Percentiles rank a stretch among this genome's conserved stretches.
These are phyloP conservation scores for Siniperca knerii DNA, from an alignment of 2,113 vertebrate species.

Conservation along the genomic window DNA sequence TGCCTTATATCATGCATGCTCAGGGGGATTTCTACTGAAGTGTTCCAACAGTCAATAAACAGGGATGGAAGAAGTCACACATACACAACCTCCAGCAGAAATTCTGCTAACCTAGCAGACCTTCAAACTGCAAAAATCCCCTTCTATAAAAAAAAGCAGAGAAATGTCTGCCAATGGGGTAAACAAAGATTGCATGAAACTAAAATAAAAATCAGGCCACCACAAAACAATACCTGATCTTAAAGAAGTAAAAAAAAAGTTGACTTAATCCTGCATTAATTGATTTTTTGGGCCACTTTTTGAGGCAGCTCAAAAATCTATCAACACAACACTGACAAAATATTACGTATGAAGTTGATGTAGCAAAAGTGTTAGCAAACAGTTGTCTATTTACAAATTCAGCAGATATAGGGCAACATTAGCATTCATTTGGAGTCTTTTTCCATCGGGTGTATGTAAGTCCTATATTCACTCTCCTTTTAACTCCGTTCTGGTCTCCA, in stretches of 20 bases:
- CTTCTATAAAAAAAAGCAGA: not conserved
- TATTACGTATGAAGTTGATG: too few relatives aligned
- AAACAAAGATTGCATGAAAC: not conserved
- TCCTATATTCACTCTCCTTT: not conserved
- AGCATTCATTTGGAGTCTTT: not conserved
- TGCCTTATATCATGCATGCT: not conserved
- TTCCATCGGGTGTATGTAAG: not conserved
- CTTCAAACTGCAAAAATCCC: not conserved
- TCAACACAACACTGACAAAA: not conserved
- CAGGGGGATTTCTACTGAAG: constrained; percentile 7
- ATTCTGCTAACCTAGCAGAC: not conserved
- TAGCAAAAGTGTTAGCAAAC: not conserved
- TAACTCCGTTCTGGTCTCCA: not conserved
- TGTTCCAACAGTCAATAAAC: not conserved
- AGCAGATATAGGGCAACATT: not conserved
- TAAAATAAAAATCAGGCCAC: not conserved
- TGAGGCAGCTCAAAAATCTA: too few relatives aligned
- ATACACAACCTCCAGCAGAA: not conserved
- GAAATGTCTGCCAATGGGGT: not conserved
- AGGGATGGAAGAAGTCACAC: constrained; percentile 12
- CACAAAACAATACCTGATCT: not conserved
- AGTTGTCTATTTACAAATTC: not conserved
- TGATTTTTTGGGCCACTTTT: not conserved
- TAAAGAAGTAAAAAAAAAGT: not conserved
- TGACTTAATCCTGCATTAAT: not conserved